phyloP scores from a whole-genome alignment of 2,797 vertebrate genomes.

The Nasua narica region DNA sequence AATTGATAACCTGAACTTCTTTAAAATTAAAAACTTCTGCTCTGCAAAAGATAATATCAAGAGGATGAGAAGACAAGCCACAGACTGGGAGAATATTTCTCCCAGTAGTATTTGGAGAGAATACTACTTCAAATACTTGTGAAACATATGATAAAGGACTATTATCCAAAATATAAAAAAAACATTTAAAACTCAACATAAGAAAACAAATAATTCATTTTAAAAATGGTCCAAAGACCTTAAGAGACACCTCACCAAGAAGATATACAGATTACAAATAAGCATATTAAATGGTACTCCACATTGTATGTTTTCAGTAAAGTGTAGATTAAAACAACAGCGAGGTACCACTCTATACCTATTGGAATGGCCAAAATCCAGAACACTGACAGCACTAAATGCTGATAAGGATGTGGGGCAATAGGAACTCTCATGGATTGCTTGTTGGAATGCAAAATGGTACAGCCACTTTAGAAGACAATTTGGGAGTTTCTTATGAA shows the following conservation, averaged over 20 bases:
- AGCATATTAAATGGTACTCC: not conserved
- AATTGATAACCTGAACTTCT: not conserved
- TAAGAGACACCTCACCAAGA: not conserved
- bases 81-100: not conserved
- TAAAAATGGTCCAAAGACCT: not conserved
- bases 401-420: not conserved
- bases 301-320: not conserved
- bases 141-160: not conserved
- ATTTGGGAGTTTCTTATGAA: not conserved
- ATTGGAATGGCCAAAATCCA: not conserved
- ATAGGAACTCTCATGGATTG: not conserved
- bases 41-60: not conserved
- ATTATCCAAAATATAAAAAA: not conserved
- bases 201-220: not conserved
- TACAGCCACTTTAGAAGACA: not conserved
- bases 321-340: not conserved
- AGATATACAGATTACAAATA: not conserved
- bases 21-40: no score
- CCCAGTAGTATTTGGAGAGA: no score
- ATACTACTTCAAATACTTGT: no score
- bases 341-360: not conserved
- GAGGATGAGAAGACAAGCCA: not conserved
- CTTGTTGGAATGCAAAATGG: not conserved
- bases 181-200: not conserved
- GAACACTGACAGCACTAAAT: not conserved